These are phyloP conservation scores for Odontamblyopus lacepedii DNA, from an alignment of 2,797 vertebrate genomes.

Conservation along the genomic window DNA sequence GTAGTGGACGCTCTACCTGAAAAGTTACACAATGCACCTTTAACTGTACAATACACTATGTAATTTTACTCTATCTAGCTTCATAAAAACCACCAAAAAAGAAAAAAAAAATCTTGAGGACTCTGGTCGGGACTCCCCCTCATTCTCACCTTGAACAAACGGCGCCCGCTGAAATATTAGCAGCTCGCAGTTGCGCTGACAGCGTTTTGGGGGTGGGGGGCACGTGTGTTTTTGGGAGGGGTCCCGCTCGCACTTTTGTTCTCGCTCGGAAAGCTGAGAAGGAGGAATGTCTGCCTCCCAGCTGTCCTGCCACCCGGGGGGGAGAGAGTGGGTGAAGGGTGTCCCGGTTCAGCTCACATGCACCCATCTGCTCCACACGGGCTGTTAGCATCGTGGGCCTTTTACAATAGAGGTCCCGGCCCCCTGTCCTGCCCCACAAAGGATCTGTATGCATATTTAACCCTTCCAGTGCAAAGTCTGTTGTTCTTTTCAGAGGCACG, in stretches of 20 bases:
- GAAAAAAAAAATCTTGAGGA: too few species aligned
- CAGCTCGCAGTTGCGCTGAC: constrained; percentile 58
- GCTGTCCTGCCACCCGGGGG: constrained; percentile 69
- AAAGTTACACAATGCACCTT: too few species aligned
- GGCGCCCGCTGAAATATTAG: constrained; percentile 64
- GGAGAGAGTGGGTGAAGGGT: constrained; percentile 30
- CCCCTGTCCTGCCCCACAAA: constrained; percentile 35
- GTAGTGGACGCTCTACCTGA: too few species aligned
- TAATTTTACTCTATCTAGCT: too few species aligned
- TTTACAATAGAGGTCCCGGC: constrained; percentile 57
- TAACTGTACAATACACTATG: too few species aligned
- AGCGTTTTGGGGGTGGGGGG: constrained; percentile 36
- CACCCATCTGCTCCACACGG: constrained; percentile 67
- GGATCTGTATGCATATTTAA: constrained; percentile 71
- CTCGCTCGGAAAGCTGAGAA: constrained; percentile 73
- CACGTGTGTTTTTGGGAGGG: constrained; percentile 66
- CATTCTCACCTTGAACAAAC: constrained; percentile 68
- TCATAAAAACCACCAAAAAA: too few species aligned
- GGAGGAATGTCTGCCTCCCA: constrained; percentile 79
- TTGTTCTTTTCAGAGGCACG: constrained; percentile 61
- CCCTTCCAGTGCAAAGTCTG: constrained; percentile 73
- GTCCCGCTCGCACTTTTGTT: constrained; percentile 70
- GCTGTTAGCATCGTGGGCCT: constrained; percentile 37
- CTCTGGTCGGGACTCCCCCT: constrained; percentile 33
- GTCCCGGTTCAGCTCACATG: constrained; percentile 55